These are phyloP conservation scores for Junonia oenone DNA, from an alignment of 2,888 invertebrate species.

Conservation along the genomic window DNA sequence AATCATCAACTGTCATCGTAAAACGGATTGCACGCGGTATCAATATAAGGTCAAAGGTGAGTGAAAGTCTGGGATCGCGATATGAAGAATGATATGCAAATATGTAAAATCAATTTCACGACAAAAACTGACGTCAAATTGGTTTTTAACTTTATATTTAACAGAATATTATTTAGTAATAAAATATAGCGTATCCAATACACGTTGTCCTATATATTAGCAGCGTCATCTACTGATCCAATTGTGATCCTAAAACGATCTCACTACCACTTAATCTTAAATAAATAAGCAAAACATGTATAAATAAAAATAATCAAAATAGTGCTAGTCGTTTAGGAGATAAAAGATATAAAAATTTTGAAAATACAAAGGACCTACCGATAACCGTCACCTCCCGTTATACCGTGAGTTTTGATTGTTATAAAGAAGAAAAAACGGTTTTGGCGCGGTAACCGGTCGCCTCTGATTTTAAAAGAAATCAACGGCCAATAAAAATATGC, in stretches of 20 bases:
- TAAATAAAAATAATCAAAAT: too few relatives aligned
- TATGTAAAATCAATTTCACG: slow-evolving; percentile 1
- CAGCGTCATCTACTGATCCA: too few relatives aligned
- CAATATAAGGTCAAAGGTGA: slow-evolving; percentile 10
- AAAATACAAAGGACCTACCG: not conserved
- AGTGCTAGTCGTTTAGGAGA: too few relatives aligned
- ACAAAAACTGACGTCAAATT: too few relatives aligned
- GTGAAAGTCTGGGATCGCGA: slow-evolving; percentile 8
- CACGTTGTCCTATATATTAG: too few relatives aligned
- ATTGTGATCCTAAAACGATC: too few relatives aligned
- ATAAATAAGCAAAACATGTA: too few relatives aligned
- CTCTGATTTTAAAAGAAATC: slow-evolving; percentile 5
- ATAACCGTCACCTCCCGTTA: not conserved
- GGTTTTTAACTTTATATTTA: too few relatives aligned
- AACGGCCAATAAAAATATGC: not conserved
- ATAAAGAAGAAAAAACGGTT: slow-evolving; percentile 11
- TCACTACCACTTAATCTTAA: too few relatives aligned
- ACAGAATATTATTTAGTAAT: too few relatives aligned
- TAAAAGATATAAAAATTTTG: too few relatives aligned
- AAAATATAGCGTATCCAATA: too few relatives aligned
- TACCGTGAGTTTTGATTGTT: slow-evolving; percentile 1
- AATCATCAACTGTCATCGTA: not conserved
- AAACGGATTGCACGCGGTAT: not conserved
- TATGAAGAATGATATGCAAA: not conserved
- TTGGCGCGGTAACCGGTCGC: slow-evolving; percentile 12